phyloP scores from a whole-genome alignment of 2,888 invertebrate genomes.

The Netelia melanura region DNA sequence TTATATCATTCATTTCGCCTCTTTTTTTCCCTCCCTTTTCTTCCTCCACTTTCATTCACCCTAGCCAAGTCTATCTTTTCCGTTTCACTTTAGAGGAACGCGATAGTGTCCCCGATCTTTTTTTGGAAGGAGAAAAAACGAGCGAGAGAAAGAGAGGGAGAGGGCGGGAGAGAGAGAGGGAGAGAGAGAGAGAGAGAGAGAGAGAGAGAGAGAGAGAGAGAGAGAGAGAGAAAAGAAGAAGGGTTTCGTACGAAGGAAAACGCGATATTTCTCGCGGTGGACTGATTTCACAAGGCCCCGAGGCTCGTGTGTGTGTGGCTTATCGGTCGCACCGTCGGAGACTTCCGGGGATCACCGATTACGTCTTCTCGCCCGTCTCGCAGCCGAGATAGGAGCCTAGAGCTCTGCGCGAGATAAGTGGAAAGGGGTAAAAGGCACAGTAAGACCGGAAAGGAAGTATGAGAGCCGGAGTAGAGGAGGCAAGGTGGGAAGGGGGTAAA shows the following conservation, averaged over 20 bases:
- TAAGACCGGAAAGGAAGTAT: conserved; percentile 22
- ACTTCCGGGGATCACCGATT: conserved; percentile 77
- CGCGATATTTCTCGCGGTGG: conserved; percentile 47
- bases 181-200: conserved; percentile 25
- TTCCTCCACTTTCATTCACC: conserved; percentile 17
- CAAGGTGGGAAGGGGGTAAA: conserved; percentile 33
- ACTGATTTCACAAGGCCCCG: conserved; percentile 44
- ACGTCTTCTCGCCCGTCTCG: conserved; percentile 59
- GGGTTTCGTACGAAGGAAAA: conserved; percentile 33
- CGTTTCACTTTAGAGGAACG: conserved; percentile 56
- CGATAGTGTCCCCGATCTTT: conserved; percentile 47
- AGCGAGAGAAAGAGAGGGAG: not conserved
- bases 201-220: not conserved
- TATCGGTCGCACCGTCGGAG: conserved; percentile 70
- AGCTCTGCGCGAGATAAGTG: conserved; percentile 29
- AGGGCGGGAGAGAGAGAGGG: too few species aligned
- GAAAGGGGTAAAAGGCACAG: conserved; percentile 17
- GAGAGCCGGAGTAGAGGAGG: conserved; percentile 23
- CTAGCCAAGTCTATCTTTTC: conserved; percentile 40
- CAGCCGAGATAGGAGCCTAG: conserved; percentile 20
- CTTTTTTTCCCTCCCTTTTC: not conserved
- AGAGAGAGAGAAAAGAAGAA: conserved; percentile 39
- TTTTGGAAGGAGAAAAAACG: conserved; percentile 20
- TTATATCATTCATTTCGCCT: not conserved
- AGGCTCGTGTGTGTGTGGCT: conserved; percentile 60